phyloP scores from a whole-genome alignment of 1,140 invertebrate genomes.

The Zaprionus lachaisei region DNA sequence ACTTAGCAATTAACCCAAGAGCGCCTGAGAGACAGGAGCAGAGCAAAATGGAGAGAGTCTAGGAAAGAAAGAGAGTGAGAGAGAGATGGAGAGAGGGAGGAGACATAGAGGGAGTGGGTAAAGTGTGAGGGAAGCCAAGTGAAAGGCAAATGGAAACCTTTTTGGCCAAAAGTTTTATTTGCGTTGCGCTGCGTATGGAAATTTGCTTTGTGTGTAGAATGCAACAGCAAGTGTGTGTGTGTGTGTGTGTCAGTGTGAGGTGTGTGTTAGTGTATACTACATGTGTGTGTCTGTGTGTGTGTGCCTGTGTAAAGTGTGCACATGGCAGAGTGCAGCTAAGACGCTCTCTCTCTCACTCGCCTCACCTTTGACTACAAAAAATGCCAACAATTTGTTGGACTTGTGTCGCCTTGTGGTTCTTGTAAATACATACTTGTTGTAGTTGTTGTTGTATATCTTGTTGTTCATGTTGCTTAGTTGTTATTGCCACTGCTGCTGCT shows the following conservation, averaged over 20 bases:
- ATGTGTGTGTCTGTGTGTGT: constrained; percentile 2
- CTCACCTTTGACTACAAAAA: constrained; percentile 68
- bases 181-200: constrained; percentile 38
- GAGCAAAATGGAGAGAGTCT: not conserved
- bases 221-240: not conserved
- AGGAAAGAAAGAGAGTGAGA: too few relatives aligned
- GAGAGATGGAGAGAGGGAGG: too few relatives aligned
- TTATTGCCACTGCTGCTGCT: constrained; percentile 6
- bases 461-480: constrained; percentile 4
- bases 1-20: constrained; percentile 43
- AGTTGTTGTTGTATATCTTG: constrained; percentile 15
- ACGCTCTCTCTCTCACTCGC: constrained; percentile 28
- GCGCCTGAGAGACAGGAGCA: not conserved
- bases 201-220: constrained; percentile 29
- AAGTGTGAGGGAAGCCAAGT: not conserved
- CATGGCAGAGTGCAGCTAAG: constrained; percentile 59
- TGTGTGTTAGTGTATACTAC: not conserved
- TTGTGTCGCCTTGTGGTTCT: constrained; percentile 36
- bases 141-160: not conserved
- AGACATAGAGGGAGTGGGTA: not conserved
- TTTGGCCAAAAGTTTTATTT: constrained; percentile 44
- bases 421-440: not conserved
- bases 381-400: constrained; percentile 61
- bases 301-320: constrained; percentile 35
- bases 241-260: not conserved